Evolutionary conservation across 2,113 vertebrate species (phyloP).

Genomic region (Periophthalmus modestus): DNA sequence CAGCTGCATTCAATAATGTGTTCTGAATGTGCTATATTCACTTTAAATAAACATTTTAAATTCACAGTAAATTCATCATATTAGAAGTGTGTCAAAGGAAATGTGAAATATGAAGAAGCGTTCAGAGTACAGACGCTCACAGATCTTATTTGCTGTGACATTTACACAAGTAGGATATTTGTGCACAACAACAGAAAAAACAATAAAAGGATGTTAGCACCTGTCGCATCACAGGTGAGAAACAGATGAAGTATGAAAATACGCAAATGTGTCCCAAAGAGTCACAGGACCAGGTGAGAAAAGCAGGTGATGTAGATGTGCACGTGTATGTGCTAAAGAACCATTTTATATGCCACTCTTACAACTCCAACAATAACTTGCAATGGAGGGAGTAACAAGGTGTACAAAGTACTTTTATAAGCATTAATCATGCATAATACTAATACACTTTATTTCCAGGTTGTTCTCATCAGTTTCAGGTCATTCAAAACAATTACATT

Average conservation of each 20-base stretch:
- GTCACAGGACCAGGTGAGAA: constrained; percentile 36
- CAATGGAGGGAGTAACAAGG: no score
- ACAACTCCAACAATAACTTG: no score
- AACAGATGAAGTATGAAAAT: constrained; percentile 8
- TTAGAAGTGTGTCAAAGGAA: not conserved
- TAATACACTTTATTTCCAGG: not conserved
- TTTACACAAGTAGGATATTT: constrained; percentile 44
- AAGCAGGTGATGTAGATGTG: constrained; percentile 40
- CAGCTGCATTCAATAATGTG: no score
- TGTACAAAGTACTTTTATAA: not conserved
- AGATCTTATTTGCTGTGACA: constrained; percentile 40
- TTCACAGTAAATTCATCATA: not conserved
- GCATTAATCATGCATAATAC: not conserved
- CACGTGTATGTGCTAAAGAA: not conserved
- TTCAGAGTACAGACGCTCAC: constrained; percentile 16
- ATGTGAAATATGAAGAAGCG: not conserved
- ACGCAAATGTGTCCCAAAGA: constrained; percentile 26
- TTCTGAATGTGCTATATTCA: not conserved
- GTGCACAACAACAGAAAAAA: constrained; percentile 22
- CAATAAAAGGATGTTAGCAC: not conserved
- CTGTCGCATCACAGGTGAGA: constrained; percentile 43
- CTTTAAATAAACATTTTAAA: not conserved
- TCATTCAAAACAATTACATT: not conserved
- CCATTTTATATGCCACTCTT: no score
- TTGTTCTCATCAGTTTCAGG: not conserved